These are phyloP conservation scores for Suncus etruscus DNA, from an alignment of 2,113 vertebrate species.

Conservation along the genomic window DNA sequence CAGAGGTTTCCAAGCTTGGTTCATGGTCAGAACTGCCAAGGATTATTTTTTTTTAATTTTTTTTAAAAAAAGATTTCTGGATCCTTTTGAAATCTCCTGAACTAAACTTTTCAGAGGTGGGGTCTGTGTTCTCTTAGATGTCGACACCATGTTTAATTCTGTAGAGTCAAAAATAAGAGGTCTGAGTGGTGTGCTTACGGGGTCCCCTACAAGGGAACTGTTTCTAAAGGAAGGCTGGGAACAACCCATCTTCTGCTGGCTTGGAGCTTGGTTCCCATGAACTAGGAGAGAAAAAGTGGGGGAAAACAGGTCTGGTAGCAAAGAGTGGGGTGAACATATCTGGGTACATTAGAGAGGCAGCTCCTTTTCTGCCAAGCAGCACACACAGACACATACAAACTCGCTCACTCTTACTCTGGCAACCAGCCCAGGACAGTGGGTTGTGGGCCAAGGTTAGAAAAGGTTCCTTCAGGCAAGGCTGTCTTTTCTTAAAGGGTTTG, in stretches of 20 bases:
- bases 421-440: no score
- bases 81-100: constrained; percentile 42
- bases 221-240: not conserved
- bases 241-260: not conserved
- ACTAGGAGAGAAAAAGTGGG: not conserved
- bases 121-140: not conserved
- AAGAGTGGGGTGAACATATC: no score
- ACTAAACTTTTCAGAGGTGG: constrained; percentile 3
- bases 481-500: no score
- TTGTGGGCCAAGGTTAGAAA: no score
- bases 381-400: not conserved
- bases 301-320: not conserved
- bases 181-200: not conserved
- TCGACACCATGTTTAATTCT: not conserved
- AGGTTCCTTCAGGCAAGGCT: not conserved
- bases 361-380: not conserved
- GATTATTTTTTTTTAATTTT: not conserved
- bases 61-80: constrained; percentile 48
- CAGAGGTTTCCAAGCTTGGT: constrained; percentile 53
- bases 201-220: not conserved
- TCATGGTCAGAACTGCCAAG: constrained; percentile 52
- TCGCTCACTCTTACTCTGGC: no score
- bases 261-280: not conserved
- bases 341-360: no score
- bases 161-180: not conserved